Evolutionary conservation across 2,888 invertebrate genomes (phyloP), one percentile per base, ranked within the genome.

Genomic region (Athrips mouffetella): DNA sequence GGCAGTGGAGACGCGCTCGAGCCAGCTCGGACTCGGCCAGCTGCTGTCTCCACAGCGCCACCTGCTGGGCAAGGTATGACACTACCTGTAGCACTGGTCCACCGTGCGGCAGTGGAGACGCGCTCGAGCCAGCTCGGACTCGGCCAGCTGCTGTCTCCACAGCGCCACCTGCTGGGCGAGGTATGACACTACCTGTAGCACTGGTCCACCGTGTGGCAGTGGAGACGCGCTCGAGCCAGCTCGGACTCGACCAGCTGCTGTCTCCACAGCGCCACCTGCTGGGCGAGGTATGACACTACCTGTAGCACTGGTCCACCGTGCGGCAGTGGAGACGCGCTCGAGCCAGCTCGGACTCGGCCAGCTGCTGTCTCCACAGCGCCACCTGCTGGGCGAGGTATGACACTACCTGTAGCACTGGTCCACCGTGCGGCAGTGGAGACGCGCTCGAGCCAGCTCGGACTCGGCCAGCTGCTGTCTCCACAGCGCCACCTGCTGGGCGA

Each of bases 361-460:
- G 67, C 62, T 67, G 69, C 44, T 35, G 39, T 21, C 39, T 18
- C 39, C 48, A 48, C n/a, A n/a, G n/a, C n/a, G n/a, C n/a, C n/a
- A n/a, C n/a, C n/a, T n/a, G n/a, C n/a, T n/a, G n/a, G n/a, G n/a
- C n/a, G n/a, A n/a, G n/a, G n/a, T n/a, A n/a, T n/a, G n/a, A n/a
- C n/a, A n/a, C n/a, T n/a, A n/a, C 27, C 5, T 20, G n/a, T 57
- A 37, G 63, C 67, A 70, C 57, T 65, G 63, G 21, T 73, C 66
- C 11, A 74, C 40, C 0, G 65, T 62, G 1, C 48, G 47, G 31
- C 65, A 64, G 13, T 63, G 66, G 0, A 50, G 52, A 8, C 55
- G n/a, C 6, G 67, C 59, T 4, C 53, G 52, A 45, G 49, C 45
- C 50, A 80, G 60, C 49, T 73, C 65, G 0, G 23, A 48, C 33